phyloP scores from a whole-genome alignment of 2,113 vertebrate species.

The Eurystomus gularis region DNA sequence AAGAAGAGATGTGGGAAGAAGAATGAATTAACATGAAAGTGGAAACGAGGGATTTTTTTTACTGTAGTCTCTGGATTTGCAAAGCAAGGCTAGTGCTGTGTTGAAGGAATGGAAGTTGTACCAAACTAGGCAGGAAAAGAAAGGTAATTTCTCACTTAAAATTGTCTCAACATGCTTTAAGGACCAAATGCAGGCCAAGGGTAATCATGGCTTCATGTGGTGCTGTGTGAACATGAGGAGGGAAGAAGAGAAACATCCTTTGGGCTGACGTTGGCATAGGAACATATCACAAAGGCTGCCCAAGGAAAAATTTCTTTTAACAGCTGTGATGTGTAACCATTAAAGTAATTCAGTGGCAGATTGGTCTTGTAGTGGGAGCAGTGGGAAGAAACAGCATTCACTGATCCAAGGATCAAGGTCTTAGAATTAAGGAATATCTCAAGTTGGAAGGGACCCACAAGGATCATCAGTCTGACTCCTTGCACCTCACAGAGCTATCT shows the following conservation, averaged over 20 bases:
- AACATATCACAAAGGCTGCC: accelerated
- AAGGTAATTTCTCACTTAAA: not conserved
- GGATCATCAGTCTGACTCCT: not conserved
- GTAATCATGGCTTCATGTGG: not conserved
- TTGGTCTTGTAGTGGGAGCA: not conserved
- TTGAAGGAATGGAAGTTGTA: not conserved
- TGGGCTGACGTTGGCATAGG: not conserved
- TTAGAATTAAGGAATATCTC: not conserved
- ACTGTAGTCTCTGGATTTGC: not conserved
- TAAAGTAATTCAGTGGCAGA: not conserved
- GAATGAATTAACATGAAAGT: not conserved
- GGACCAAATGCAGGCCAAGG: accelerated
- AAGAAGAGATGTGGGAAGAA: not conserved
- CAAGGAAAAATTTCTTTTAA: not conserved
- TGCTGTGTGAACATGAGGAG: not conserved
- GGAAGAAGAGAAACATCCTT: not conserved
- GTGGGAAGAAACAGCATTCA: not conserved
- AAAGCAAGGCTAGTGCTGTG: not conserved
- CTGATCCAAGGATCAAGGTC: not conserved
- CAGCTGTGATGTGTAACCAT: not conserved
- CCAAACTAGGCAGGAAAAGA: not conserved
- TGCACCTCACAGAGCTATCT: not conserved
- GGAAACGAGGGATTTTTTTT: not conserved
- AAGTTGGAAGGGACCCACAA: not conserved
- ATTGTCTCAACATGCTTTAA: not conserved